Percentiles rank a stretch among this genome's conserved stretches.
phyloP scores from a whole-genome alignment of 2,888 invertebrate genomes.

The Xanthia togata region DNA sequence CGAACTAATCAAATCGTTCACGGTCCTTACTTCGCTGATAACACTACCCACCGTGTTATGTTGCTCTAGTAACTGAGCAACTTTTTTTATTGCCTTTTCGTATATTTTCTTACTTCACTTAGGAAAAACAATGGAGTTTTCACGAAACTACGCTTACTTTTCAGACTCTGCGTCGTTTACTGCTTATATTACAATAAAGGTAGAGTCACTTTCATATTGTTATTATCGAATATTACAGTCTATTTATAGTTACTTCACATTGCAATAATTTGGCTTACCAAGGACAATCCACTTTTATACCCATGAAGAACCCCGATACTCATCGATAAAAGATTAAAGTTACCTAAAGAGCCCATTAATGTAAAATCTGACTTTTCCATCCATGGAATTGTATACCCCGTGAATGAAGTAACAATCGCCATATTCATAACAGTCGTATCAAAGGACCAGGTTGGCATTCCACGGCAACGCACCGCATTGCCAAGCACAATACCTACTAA shows the following conservation, averaged over 20 bases:
- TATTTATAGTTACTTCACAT: slow-evolving; percentile 11
- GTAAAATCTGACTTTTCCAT: slow-evolving; percentile 5
- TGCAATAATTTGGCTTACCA: slow-evolving; percentile 1
- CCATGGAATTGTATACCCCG: slow-evolving; percentile 33
- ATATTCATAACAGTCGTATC: slow-evolving; percentile 55
- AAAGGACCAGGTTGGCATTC: slow-evolving; percentile 53
- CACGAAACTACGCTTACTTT: slow-evolving; percentile 42
- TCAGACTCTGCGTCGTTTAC: slow-evolving; percentile 34
- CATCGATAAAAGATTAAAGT: slow-evolving; percentile 1
- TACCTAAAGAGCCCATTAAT: not conserved
- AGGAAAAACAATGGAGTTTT: slow-evolving; percentile 60
- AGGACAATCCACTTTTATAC: not conserved
- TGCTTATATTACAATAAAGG: slow-evolving; percentile 18
- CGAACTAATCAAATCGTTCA: slow-evolving; percentile 89
- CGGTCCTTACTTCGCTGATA: slow-evolving; percentile 87
- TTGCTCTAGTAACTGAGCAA: slow-evolving; percentile 77
- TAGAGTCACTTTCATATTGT: slow-evolving; percentile 4
- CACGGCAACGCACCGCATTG: slow-evolving; percentile 45
- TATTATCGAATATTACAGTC: slow-evolving; percentile 23
- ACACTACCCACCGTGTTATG: slow-evolving; percentile 77
- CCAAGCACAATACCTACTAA: slow-evolving; percentile 56
- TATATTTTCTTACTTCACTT: slow-evolving; percentile 54
- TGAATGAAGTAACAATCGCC: slow-evolving; percentile 53
- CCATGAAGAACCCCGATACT: not conserved
- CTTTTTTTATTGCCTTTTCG: slow-evolving; percentile 66